A percentile compares a stretch with the other conserved stretches of the same genome.
Evolutionary conservation across 2,888 invertebrate genomes (phyloP).

Genomic region (Pristionchus mayeri): DNA sequence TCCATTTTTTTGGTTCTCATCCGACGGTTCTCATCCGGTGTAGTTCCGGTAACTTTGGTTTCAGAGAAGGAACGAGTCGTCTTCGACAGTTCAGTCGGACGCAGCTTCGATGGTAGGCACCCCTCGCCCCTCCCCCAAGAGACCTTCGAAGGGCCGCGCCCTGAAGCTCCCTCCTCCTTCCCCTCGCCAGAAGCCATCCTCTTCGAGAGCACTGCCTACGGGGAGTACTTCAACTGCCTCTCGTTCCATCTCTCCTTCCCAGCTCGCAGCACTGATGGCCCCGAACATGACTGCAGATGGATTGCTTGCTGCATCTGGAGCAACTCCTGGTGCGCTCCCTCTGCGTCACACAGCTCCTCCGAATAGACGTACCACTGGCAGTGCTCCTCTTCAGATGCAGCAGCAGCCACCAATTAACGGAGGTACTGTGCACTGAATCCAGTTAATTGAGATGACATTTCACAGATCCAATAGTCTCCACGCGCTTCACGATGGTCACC

Average conservation of each 20-base stretch:
- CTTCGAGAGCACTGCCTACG: too few relatives aligned
- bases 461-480: neutral
- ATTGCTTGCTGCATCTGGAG: neutral
- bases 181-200: too few relatives aligned
- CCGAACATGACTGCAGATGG: neutral
- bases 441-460: too few relatives aligned
- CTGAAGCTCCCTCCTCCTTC: too few relatives aligned
- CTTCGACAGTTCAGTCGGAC: too few relatives aligned
- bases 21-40: too few relatives aligned
- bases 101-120: too few relatives aligned
- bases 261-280: neutral
- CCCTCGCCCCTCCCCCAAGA: too few relatives aligned
- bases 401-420: neutral
- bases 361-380: neutral
- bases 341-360: neutral
- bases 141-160: too few relatives aligned
- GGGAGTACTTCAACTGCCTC: neutral
- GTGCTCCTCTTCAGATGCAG: neutral
- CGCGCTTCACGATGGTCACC: neutral
- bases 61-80: too few relatives aligned
- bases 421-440: neutral
- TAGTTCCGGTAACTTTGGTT: too few relatives aligned
- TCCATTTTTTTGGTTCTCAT: too few relatives aligned
- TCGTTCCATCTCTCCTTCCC: neutral
- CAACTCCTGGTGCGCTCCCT: neutral